Base-by-base conservation (phyloP, 1,140 invertebrate species). In the Notospermus geniculatus region DNA sequence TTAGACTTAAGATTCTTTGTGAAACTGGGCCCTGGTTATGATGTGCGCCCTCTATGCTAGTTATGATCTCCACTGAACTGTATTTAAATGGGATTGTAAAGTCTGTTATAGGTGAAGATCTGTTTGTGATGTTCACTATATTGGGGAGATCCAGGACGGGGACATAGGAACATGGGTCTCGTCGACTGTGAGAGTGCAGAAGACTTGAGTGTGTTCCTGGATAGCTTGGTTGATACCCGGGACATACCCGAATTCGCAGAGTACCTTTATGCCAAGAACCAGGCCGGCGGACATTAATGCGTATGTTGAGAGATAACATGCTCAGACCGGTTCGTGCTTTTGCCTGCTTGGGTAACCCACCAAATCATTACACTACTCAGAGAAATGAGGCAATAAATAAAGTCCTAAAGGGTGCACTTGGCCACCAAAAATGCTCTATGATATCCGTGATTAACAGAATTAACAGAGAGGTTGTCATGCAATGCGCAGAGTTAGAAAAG, bases 401-500 rank as follows among this genome's bases (percentile, higher is more conserved):
- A 4, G 46, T 50, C 4, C n/a, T 50, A n/a, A 50, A 50, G n/a
- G 4, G 5, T 5, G 46, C 46, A 4, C 4, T 50, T 27, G 46
- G 46, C n/a, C 4, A n/a, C 4, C 5, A 50, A 50, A 50, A 50
- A n/a, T 50, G 4, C 4, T 4, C 4, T n/a, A 36, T 50, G 25
- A 50, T 19, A 9, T 23, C n/a, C 5, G n/a, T 50, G 4, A 23
- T 50, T 50, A 27, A 50, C 5, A 9, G 4, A 4, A 27, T 50
- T 50, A 23, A 50, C n/a, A n/a, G n/a, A 7, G 25, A 50, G 19
- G 25, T 50, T n/a, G n/a, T 5, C 19, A 50, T 23, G 25, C 46
- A 50, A n/a, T 23, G n/a, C 9, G 19, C n/a, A 27, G 46, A 50
- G 46, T n/a, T 50, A n/a, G 46, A 23, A 27, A 50, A 50, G 46